phyloP scores from a whole-genome alignment of 30 jellyfish, hydroid and myxozoan species.

The Nemopilema nomurai region DNA sequence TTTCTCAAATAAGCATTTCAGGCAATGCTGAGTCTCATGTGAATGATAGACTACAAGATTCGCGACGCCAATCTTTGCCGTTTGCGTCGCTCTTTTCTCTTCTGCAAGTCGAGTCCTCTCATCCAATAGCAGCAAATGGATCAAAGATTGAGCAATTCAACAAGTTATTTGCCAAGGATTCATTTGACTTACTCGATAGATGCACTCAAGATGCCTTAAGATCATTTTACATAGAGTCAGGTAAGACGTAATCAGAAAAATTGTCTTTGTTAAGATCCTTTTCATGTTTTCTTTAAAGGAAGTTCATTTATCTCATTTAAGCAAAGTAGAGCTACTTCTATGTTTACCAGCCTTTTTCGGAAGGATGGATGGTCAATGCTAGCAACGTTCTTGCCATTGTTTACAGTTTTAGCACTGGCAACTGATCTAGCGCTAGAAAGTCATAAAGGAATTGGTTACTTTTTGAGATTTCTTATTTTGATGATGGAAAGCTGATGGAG shows the following conservation, averaged over 20 bases:
- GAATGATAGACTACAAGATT: background rate
- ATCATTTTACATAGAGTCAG: conserved; percentile 7
- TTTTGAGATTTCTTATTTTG: too few relatives aligned
- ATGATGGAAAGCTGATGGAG: too few relatives aligned
- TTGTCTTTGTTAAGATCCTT: too few relatives aligned
- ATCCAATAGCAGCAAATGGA: background rate
- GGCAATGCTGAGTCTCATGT: background rate
- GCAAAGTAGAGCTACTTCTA: too few relatives aligned
- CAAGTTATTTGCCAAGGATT: background rate
- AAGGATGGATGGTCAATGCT: too few relatives aligned
- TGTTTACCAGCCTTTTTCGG: too few relatives aligned
- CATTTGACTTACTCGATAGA: background rate
- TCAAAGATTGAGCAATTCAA: background rate
- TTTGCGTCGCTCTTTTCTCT: background rate
- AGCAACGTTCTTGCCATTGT: too few relatives aligned
- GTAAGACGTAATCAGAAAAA: background rate
- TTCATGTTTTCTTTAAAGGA: too few relatives aligned
- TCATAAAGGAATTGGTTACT: too few relatives aligned
- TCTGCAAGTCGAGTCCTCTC: background rate
- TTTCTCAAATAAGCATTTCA: background rate
- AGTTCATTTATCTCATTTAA: too few relatives aligned
- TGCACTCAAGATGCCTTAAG: background rate
- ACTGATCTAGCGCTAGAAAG: too few relatives aligned
- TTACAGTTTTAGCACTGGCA: too few relatives aligned
- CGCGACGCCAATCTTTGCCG: background rate